Percentiles rank a stretch among this genome's conserved stretches.
Evolutionary conservation across 2,888 invertebrate species (phyloP).

Genomic region (Xiphydria camelus): DNA sequence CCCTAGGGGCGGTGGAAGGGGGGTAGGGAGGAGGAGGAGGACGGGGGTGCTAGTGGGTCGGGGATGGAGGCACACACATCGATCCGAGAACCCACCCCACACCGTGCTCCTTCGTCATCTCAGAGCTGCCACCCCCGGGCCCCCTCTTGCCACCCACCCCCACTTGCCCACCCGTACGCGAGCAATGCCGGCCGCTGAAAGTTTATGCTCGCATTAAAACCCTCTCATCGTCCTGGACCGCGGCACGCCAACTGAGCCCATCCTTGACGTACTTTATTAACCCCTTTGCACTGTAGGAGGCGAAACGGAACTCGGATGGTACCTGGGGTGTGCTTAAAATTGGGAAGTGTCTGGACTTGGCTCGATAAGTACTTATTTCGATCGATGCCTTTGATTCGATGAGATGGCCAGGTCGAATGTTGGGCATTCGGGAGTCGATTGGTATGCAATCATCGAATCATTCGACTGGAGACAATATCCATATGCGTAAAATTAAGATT

Average conservation of each 20-base stretch:
- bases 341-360: no score
- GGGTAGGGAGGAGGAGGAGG: conserved; percentile 23
- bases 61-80: conserved; percentile 50
- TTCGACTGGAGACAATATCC: no score
- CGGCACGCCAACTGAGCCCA: not conserved
- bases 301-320: no score
- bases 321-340: no score
- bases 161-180: conserved; percentile 13
- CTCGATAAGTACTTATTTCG: no score
- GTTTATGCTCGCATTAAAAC: conserved; percentile 41
- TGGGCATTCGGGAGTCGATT: no score
- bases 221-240: conserved; percentile 7
- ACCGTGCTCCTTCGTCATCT: conserved; percentile 49
- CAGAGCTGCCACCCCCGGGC: conserved; percentile 28
- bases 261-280: no score
- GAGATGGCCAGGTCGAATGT: no score
- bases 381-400: no score
- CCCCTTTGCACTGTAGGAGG: no score
- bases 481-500: no score
- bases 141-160: conserved; percentile 9
- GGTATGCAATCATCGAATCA: no score
- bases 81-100: conserved; percentile 47
- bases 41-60: conserved; percentile 23
- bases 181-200: conserved; percentile 29
- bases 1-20: conserved; percentile 45